Evolutionary conservation across 1,140 invertebrate genomes (phyloP).

Genomic region (Heliconius melpomene): DNA sequence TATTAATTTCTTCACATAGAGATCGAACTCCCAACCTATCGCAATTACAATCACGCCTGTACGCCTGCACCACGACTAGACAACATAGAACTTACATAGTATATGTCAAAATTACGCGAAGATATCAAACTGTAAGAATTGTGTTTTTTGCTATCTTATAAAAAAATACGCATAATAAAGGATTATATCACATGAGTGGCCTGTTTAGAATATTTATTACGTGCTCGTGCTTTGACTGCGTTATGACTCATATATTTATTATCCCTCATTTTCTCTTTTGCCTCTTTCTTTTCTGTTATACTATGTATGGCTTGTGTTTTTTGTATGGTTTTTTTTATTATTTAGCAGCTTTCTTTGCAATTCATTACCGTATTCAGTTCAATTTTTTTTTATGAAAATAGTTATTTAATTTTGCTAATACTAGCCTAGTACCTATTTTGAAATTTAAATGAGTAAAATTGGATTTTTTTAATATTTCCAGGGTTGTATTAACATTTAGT

Average conservation of each 20-base stretch:
- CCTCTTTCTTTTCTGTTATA: constrained; percentile 18
- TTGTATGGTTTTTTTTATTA: not conserved
- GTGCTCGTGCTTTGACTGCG: constrained; percentile 32
- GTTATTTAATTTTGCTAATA: no score
- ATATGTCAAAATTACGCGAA: not conserved
- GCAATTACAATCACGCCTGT: no score
- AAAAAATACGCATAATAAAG: constrained; percentile 28
- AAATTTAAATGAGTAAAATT: no score
- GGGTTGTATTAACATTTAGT: no score
- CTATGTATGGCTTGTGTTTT: not conserved
- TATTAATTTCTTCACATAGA: no score
- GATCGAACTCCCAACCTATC: no score
- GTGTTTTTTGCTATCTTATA: constrained; percentile 22
- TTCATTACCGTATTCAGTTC: not conserved
- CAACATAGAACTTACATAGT: not conserved
- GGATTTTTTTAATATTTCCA: no score
- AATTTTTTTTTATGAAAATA: no score
- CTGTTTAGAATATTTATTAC: constrained; percentile 38
- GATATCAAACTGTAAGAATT: constrained; percentile 25
- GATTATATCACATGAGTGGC: constrained; percentile 39
- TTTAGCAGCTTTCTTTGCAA: not conserved
- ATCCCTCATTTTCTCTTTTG: constrained; percentile 24
- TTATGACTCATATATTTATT: constrained; percentile 33
- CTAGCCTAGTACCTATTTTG: no score
- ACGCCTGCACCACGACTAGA: no score